phyloP scores from a whole-genome alignment of 2,888 invertebrate species.

The Gonocerus acuteangulatus region DNA sequence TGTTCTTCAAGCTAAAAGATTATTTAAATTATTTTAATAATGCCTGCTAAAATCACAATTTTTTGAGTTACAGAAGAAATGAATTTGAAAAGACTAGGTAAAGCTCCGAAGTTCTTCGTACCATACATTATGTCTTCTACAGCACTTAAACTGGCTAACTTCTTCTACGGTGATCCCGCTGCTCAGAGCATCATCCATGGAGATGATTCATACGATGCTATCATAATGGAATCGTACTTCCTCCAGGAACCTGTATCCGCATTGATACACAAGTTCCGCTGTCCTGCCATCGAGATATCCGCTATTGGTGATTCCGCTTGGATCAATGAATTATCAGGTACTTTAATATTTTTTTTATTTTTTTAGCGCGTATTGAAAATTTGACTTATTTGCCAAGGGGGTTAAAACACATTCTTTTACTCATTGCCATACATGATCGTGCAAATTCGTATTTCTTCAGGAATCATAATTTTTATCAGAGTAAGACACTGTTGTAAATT shows the following conservation, averaged over 20 bases:
- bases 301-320: constrained; percentile 11
- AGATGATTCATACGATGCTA: constrained; percentile 3
- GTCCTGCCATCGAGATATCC: constrained; percentile 6
- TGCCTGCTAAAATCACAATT: too few relatives aligned
- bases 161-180: neutral
- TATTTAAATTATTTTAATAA: too few relatives aligned
- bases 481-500: too few relatives aligned
- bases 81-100: neutral
- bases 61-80: neutral
- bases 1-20: too few relatives aligned
- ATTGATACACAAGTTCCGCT: constrained; percentile 11
- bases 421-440: too few relatives aligned
- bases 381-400: too few relatives aligned
- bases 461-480: too few relatives aligned
- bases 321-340: constrained; percentile 6
- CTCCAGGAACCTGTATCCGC: constrained; percentile 16
- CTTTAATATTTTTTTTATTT: too few relatives aligned
- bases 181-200: constrained; percentile 12
- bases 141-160: neutral
- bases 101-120: neutral
- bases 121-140: neutral
- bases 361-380: too few relatives aligned
- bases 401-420: too few relatives aligned
- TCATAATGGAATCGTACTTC: constrained; percentile 17
- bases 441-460: too few relatives aligned